These are phyloP conservation scores for Heloderma charlesbogerti DNA, from an alignment of 2,113 vertebrate species.

Conservation along the genomic window DNA sequence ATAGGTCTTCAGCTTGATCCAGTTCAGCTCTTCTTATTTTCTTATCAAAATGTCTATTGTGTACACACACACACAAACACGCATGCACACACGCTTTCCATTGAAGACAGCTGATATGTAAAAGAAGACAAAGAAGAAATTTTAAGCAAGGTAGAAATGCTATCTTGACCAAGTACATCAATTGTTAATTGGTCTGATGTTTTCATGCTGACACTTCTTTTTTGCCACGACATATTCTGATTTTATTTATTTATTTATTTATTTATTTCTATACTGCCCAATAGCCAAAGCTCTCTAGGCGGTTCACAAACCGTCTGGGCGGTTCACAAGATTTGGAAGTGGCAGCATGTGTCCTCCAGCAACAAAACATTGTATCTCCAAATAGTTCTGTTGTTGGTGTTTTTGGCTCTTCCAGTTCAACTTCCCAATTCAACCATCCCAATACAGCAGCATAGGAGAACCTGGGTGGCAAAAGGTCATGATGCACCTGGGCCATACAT, in stretches of 20 bases:
- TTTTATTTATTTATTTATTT: no score
- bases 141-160: background rate
- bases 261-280: no score
- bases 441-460: background rate
- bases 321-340: slow-evolving; percentile 10
- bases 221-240: background rate
- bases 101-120: background rate
- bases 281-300: no score
- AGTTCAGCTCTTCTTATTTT: background rate
- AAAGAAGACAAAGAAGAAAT: background rate
- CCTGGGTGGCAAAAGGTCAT: background rate
- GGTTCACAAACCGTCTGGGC: no score
- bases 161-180: background rate
- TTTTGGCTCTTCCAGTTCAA: background rate
- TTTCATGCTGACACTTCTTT: background rate
- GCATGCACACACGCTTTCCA: background rate
- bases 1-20: background rate
- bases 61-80: background rate
- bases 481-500: no score
- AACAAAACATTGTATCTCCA: background rate
- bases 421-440: background rate
- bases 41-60: background rate
- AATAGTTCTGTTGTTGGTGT: background rate
- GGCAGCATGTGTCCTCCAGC: no score
- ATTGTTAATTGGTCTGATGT: background rate